Percentiles rank a stretch among this genome's conserved stretches.
Evolutionary conservation across 2,888 invertebrate genomes (phyloP).

Genomic region (Xanthorhoe designata): DNA sequence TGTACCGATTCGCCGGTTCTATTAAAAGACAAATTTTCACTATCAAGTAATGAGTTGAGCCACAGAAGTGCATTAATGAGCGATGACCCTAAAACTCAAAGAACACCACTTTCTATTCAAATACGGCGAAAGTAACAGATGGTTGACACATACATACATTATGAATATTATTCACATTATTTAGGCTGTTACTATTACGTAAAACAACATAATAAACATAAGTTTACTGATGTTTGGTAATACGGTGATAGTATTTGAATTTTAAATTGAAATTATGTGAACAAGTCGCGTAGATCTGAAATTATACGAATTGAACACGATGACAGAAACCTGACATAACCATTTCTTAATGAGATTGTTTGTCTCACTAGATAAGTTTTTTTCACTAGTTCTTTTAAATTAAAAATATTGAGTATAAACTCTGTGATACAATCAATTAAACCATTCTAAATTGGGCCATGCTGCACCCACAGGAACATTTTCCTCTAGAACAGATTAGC

Average conservation of each 20-base stretch:
- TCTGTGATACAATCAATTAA: too few relatives aligned
- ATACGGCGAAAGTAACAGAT: slow-evolving; percentile 44
- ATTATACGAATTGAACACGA: background rate
- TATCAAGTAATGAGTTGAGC: background rate
- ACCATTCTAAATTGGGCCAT: too few relatives aligned
- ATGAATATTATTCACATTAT: slow-evolving; percentile 37
- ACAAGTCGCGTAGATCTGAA: too few relatives aligned
- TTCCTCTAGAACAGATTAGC: too few relatives aligned
- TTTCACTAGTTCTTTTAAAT: too few relatives aligned
- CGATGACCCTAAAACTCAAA: background rate
- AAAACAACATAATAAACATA: slow-evolving; percentile 20
- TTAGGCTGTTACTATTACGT: slow-evolving; percentile 23
- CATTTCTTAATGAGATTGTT: too few relatives aligned
- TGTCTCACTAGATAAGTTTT: too few relatives aligned
- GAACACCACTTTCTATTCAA: slow-evolving; percentile 40
- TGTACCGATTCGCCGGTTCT: too few relatives aligned
- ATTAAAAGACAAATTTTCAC: background rate
- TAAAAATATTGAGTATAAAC: too few relatives aligned
- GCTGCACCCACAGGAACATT: too few relatives aligned
- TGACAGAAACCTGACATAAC: background rate
- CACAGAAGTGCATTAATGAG: background rate
- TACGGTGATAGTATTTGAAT: background rate
- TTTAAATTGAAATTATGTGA: background rate
- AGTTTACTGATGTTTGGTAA: slow-evolving; percentile 19
- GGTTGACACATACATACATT: slow-evolving; percentile 32